Evolutionary conservation across 2,113 vertebrate species (phyloP), one percentile per base, ranked within the genome.

Genomic region (Tylochromis polylepis): DNA sequence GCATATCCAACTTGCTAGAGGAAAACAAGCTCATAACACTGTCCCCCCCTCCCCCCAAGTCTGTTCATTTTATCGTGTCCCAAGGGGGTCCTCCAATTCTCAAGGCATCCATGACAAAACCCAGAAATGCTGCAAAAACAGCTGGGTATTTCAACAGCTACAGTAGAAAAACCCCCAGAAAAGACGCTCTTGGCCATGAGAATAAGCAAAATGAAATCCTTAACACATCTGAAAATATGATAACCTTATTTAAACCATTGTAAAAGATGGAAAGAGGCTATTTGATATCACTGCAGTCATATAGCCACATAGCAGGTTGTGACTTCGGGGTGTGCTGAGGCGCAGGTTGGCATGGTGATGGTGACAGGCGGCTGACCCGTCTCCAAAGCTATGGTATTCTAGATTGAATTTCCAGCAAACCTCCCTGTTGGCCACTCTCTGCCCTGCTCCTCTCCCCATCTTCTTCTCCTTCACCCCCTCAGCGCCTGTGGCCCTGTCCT

Each of bases 361-460:
- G 75, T 96, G 96, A 95, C 96, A 97, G 93, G 94, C 92, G 88
- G 91, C 90, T 94, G 94, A 93, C 85, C 90, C 82, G 53, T 86
- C 93, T 96, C 93, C 94, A 96, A 96, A 97, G 95, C 96, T 95
- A 96, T 95, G 93, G 94, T 84, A 93, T 94, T 93, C 84, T 93
- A 95, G 94, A 95, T 96, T 96, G 92, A 94, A 96, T 97, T 97
- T 96, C 90, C 91, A 85, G 83, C 88, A 90, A 87, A 92, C 65
- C 77, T 87, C 89, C 72, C 87, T 88, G 78, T 85, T 51, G 91
- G 89, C 90, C 82, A 85, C 91, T 88, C 84, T 84, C 92, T 86
- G 89, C 88, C 91, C 91, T 55, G 84, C 90, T 67, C 88, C 84
- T 83, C 90, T 80, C 92, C 88, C 81, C 90, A 43, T 92, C 89